Conservation (phyloP, 2,113 vertebrate genomes). For the Amia ocellicauda region DNA sequence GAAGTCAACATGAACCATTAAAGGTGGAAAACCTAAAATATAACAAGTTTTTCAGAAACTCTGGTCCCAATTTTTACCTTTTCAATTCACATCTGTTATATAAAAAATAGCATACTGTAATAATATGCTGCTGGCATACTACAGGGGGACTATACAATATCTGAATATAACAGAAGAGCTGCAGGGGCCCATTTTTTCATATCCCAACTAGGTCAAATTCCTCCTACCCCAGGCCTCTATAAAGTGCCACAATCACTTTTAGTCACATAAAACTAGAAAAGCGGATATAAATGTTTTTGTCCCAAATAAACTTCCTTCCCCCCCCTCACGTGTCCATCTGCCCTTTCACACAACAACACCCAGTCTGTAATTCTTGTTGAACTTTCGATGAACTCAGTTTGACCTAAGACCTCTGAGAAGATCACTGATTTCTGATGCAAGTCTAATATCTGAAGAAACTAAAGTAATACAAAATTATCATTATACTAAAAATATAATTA, state of each 20-base stretch:
- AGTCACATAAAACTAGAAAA: not conserved
- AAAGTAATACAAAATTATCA: too few species aligned
- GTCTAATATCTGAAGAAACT: too few species aligned
- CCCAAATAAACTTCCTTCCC: not conserved
- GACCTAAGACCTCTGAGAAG: not conserved
- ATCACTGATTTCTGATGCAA: too few species aligned
- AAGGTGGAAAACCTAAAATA: not conserved
- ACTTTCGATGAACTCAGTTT: conserved; percentile 12
- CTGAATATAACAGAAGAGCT: not conserved
- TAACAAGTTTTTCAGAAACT: not conserved
- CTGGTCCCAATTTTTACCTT: not conserved
- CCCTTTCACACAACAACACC: not conserved
- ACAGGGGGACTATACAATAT: not conserved
- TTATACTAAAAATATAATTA: too few species aligned
- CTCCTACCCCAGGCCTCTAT: not conserved
- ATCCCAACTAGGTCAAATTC: not conserved
- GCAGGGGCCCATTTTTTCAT: conserved; percentile 1
- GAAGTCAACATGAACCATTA: not conserved
- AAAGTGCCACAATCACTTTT: not conserved
- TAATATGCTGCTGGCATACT: not conserved
- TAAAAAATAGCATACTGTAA: not conserved
- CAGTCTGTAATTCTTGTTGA: not conserved
- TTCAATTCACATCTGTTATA: not conserved
- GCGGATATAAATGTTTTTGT: not conserved
- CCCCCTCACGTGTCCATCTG: not conserved